phyloP scores from a whole-genome alignment of 2,797 vertebrate genomes.

The Danio albolineatus region DNA sequence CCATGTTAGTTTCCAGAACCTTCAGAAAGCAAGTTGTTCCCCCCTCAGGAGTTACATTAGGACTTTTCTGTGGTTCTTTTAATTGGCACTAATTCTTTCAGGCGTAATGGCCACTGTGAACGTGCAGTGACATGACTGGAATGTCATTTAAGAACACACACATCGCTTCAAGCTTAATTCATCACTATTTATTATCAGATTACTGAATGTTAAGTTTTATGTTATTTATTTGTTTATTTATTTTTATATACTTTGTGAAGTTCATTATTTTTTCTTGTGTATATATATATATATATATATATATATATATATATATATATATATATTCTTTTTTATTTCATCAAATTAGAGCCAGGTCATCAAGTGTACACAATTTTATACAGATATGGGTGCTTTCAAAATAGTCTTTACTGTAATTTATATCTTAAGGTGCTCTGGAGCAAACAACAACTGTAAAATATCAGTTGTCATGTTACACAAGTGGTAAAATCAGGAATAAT shows the following conservation, averaged over 20 bases:
- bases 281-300: too few relatives aligned
- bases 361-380: slow-evolving; percentile 21
- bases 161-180: slow-evolving; percentile 22
- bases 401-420: slow-evolving; percentile 3
- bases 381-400: slow-evolving; percentile 29
- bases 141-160: slow-evolving; percentile 42
- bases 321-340: background rate
- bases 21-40: background rate
- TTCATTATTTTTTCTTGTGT: background rate
- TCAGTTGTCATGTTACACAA: background rate
- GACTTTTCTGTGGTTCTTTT: slow-evolving; percentile 32
- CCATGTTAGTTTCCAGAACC: slow-evolving; percentile 6
- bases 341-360: background rate
- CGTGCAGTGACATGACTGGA: slow-evolving; percentile 41
- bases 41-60: slow-evolving; percentile 20
- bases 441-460: slow-evolving; percentile 17
- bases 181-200: background rate
- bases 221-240: slow-evolving; percentile 10
- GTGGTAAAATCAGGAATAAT: slow-evolving; percentile 1
- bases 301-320: too few relatives aligned
- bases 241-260: slow-evolving; percentile 3
- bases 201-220: slow-evolving; percentile 12
- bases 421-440: background rate
- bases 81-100: slow-evolving; percentile 35
- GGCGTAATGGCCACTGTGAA: slow-evolving; percentile 29